A percentile compares a stretch with the other conserved stretches of the same genome.
phyloP scores from a whole-genome alignment of 2,797 vertebrate genomes.

The Malacoctenus gilli region DNA sequence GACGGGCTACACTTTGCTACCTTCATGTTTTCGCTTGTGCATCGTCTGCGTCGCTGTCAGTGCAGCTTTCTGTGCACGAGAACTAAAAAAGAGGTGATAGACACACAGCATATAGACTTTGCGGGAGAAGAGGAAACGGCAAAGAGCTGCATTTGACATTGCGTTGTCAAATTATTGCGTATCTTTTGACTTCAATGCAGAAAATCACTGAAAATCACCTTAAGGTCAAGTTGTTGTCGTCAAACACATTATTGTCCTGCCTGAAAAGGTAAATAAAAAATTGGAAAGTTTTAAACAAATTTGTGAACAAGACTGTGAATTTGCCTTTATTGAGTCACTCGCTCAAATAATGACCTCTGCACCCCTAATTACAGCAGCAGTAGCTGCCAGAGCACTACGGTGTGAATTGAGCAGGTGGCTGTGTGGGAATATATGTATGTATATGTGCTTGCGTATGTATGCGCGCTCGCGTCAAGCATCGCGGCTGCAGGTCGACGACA shows the following conservation, averaged over 20 bases:
- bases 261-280: conserved; percentile 2
- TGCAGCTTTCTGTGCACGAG: conserved; percentile 33
- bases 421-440: conserved; percentile 10
- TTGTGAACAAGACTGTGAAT: conserved; percentile 19
- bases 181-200: neutral
- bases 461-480: neutral
- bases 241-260: neutral
- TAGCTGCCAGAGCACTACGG: conserved; percentile 19
- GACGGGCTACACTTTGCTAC: conserved; percentile 73
- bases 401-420: conserved; percentile 13
- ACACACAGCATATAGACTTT: neutral
- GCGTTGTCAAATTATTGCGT: neutral
- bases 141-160: neutral
- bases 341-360: conserved; percentile 38
- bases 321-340: conserved; percentile 2
- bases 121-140: neutral
- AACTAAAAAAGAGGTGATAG: conserved; percentile 24
- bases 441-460: conserved; percentile 7
- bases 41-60: conserved; percentile 51
- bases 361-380: conserved; percentile 28
- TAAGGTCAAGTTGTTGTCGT: neutral
- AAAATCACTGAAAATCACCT: neutral
- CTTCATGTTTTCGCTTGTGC: conserved; percentile 70
- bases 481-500: conserved; percentile 55
- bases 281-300: conserved; percentile 24